Percentiles rank a stretch among this genome's conserved stretches.
phyloP scores from a whole-genome alignment of 2,888 invertebrate species.

The Apodemia zela region DNA sequence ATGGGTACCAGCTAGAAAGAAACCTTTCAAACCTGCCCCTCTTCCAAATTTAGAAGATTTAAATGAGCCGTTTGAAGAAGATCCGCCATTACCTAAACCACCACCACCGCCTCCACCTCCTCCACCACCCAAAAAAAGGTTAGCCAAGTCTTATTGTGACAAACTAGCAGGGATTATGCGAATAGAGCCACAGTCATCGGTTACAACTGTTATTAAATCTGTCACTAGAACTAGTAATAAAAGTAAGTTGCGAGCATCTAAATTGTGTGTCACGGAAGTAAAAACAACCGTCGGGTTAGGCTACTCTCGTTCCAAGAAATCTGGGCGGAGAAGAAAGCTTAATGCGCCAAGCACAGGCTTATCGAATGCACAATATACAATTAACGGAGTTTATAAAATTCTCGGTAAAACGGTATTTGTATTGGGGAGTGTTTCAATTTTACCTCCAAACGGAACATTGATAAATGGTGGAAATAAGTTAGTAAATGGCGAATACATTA shows the following conservation, averaged over 20 bases:
- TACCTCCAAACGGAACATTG: conserved; percentile 54
- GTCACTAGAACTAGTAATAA: conserved; percentile 35
- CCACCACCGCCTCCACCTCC: conserved; percentile 56
- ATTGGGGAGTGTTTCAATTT: conserved; percentile 48
- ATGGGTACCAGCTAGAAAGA: conserved; percentile 43
- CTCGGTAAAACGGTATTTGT: conserved; percentile 49
- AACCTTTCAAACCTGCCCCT: conserved; percentile 45
- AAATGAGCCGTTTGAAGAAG: conserved; percentile 58
- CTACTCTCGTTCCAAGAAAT: conserved; percentile 36
- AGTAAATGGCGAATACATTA: conserved; percentile 44
- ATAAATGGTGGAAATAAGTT: conserved; percentile 58
- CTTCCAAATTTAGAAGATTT: conserved; percentile 58
- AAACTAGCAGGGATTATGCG: conserved; percentile 50
- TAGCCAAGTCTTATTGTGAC: conserved; percentile 52
- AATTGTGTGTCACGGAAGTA: conserved; percentile 39
- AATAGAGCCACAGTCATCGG: conserved; percentile 41
- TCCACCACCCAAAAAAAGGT: conserved; percentile 56
- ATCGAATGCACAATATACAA: conserved; percentile 52
- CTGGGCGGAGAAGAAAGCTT: conserved; percentile 41
- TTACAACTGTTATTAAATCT: conserved; percentile 39
- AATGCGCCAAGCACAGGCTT: conserved; percentile 50
- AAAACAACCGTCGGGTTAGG: conserved; percentile 59
- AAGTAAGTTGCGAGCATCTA: conserved; percentile 39
- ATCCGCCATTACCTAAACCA: conserved; percentile 45
- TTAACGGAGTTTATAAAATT: conserved; percentile 52